Conservation (phyloP, 2,113 vertebrate species). For the Alligator mississippiensis region DNA sequence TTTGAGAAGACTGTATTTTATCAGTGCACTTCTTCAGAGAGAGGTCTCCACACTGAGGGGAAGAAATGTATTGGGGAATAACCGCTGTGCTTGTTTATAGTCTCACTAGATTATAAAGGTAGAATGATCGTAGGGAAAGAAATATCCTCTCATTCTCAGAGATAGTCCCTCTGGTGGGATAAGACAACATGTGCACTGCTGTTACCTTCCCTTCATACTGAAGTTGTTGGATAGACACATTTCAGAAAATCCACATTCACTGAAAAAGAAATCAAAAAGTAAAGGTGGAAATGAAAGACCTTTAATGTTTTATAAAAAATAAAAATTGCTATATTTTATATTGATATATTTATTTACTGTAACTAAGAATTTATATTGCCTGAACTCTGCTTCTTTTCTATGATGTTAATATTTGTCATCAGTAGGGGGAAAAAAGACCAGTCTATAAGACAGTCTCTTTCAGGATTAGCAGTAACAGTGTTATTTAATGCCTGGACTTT, state of each 20-base stretch:
- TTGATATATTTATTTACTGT: slow-evolving; percentile 13
- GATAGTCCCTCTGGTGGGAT: slow-evolving; percentile 54
- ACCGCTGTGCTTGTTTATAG: background rate
- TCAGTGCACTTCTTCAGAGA: background rate
- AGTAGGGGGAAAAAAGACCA: background rate
- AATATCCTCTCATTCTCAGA: slow-evolving; percentile 3
- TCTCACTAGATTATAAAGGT: background rate
- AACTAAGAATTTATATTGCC: slow-evolving; percentile 1
- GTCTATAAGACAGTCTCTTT: background rate
- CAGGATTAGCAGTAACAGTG: slow-evolving; percentile 23
- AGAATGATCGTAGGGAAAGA: background rate
- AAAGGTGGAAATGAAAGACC: background rate
- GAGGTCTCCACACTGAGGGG: background rate
- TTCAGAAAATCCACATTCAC: background rate
- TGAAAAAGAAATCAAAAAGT: background rate
- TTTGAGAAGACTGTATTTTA: background rate
- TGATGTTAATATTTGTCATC: slow-evolving; percentile 26
- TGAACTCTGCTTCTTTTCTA: background rate
- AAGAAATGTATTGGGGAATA: background rate
- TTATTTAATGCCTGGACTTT: slow-evolving; percentile 33
- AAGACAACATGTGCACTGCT: background rate
- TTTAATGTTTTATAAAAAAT: background rate
- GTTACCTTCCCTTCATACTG: background rate
- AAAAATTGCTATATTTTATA: slow-evolving; percentile 36
- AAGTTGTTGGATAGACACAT: background rate